phyloP scores from a whole-genome alignment of 2,888 invertebrate species.

The Oxycera nigricornis region DNA sequence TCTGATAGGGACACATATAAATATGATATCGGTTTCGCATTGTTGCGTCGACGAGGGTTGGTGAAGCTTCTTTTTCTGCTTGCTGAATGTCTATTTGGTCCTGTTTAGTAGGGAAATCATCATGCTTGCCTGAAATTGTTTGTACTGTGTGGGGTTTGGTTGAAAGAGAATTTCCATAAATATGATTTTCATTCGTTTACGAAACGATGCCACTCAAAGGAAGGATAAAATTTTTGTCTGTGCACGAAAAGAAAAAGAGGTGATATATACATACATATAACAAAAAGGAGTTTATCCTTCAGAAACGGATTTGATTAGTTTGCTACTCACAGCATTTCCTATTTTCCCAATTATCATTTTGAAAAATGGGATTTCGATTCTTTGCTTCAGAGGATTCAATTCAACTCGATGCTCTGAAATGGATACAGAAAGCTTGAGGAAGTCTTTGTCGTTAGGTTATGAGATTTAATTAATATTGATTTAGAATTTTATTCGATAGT shows the following conservation, averaged over 20 bases:
- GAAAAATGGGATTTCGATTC: not conserved
- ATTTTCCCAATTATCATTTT: slow-evolving; percentile 15
- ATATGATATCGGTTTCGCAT: slow-evolving; percentile 27
- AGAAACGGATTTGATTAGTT: slow-evolving; percentile 30
- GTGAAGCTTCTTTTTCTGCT: not conserved
- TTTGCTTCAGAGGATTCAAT: not conserved
- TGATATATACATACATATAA: no score
- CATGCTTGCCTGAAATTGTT: no score
- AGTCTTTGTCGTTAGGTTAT: no score
- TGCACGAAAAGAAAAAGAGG: no score
- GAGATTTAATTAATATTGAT: no score
- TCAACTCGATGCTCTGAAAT: no score
- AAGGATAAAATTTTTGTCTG: no score
- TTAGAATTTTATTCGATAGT: no score
- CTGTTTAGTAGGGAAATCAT: not conserved
- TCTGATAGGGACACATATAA: slow-evolving; percentile 41
- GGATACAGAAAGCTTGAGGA: no score
- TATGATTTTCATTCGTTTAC: slow-evolving; percentile 12
- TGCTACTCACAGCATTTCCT: slow-evolving; percentile 1
- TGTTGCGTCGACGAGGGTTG: not conserved
- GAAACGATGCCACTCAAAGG: no score
- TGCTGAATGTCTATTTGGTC: not conserved
- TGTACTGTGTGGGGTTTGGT: not conserved
- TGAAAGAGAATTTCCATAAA: not conserved
- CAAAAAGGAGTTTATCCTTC: not conserved